These are phyloP conservation scores for Lota lota DNA, from an alignment of 2,113 vertebrate species.

Conservation along the genomic window DNA sequence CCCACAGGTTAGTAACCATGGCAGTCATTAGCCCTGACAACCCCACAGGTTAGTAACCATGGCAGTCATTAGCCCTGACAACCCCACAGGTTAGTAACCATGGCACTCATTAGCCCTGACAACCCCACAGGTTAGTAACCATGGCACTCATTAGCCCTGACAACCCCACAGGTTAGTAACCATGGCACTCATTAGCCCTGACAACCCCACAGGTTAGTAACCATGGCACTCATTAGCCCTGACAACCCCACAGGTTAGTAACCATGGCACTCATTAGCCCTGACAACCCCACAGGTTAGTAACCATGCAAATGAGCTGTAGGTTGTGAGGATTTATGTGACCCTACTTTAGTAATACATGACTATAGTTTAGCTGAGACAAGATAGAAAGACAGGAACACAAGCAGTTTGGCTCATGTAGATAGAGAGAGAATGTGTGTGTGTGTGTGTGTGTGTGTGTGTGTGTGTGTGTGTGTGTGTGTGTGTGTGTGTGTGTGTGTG, in stretches of 20 bases:
- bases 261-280: too few relatives aligned
- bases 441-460: slow-evolving; percentile 5
- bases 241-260: neutral
- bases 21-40: too few relatives aligned
- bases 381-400: too few relatives aligned
- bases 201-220: neutral
- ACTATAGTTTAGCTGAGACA: too few relatives aligned
- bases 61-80: too few relatives aligned
- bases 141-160: neutral
- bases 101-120: neutral
- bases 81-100: slow-evolving; percentile 79
- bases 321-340: too few relatives aligned
- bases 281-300: too few relatives aligned
- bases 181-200: neutral
- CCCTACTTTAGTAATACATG: too few relatives aligned
- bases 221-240: neutral
- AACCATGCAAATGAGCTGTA: too few relatives aligned
- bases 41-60: neutral
- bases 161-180: neutral
- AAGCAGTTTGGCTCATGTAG: too few relatives aligned
- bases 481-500: slow-evolving; percentile 2
- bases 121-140: neutral
- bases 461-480: neutral
- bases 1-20: too few relatives aligned
- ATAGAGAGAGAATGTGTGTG: neutral